Evolutionary conservation across 2,888 invertebrate genomes (phyloP).

Genomic region (Chalcis sispes): DNA sequence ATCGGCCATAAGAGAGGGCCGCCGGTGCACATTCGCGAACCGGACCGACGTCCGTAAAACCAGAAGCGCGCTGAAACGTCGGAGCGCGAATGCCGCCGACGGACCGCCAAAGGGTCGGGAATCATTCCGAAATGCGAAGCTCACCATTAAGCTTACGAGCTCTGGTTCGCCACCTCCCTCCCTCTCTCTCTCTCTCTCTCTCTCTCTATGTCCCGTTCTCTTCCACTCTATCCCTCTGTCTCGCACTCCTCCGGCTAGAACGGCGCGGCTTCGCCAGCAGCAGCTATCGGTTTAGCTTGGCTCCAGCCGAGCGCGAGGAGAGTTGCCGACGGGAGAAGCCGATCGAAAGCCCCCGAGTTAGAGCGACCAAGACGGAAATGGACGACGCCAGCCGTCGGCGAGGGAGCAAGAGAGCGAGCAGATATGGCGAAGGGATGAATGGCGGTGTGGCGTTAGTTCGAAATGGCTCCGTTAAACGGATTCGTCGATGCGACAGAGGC

Average conservation of each 20-base stretch:
- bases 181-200: background rate
- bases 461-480: conserved; percentile 67
- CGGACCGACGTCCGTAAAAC: conserved; percentile 21
- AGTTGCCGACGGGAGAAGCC: background rate
- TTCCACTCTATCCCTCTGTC: background rate
- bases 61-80: no score
- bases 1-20: conserved; percentile 4
- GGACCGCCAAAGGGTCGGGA: conserved; percentile 18
- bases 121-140: conserved; percentile 24
- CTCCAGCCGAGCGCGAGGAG: conserved; percentile 17
- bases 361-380: conserved; percentile 44
- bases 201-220: no score
- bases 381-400: conserved; percentile 7
- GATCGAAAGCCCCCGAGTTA: background rate
- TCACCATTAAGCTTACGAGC: conserved; percentile 28
- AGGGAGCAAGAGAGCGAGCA: conserved; percentile 31
- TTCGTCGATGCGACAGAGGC: conserved; percentile 65
- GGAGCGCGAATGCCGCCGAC: conserved; percentile 9
- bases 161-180: background rate
- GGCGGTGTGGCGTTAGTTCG: conserved; percentile 59
- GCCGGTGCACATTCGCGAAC: no score
- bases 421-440: conserved; percentile 60
- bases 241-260: no score
- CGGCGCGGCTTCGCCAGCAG: no score
- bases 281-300: conserved; percentile 41